Base-by-base conservation (phyloP, 2,888 invertebrate genomes). In the Pteria penguin region DNA sequence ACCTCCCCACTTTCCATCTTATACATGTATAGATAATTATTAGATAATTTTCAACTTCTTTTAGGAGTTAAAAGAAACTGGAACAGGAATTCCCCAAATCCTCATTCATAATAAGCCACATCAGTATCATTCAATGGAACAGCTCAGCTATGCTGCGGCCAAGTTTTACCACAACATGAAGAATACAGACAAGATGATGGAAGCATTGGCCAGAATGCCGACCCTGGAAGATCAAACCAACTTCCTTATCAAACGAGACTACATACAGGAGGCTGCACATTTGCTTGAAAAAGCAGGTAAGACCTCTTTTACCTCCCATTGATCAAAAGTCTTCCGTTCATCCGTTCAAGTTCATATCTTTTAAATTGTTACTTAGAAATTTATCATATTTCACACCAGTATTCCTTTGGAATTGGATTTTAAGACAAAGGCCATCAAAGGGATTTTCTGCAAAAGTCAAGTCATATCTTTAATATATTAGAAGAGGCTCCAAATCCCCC, bases 121-220 rank as follows among this genome's bases (percentile, higher is more conserved):
- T 26, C 72, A 60, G 1, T 32, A 66, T 22, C 82, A 79, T 63
- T 85, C 85, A n/a, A 79, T 83, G 65, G 86, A 84, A 36, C 78
- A 78, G 32, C 80, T 88, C n/a, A 78, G 82, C 58, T 83, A 84
- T 78, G 84, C 83, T 72, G 82, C 87, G 29, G 88, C 88, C 5
- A 78, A 83, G 29, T 67, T 79, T 22, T 82, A 84, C 68, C 82
- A 82, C 67, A 79, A 72, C 54, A 57, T 75, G n/a, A 78, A 76
- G n/a, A 84, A 86, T 11, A 60, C 57, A 31, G 73, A 77, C n/a
- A 79, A 79, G 62, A 86, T 87, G 82, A 72, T 86, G 62, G 86
- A 74, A 4, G 82, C 87, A 24, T 76, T 88, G 24, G 79, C 82
- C 14, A 80, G 86, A 22, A 75, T 86, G 33, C 77, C 82, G 1